Base-by-base conservation (phyloP, 2,888 invertebrate genomes). In the Julus scandinavius region DNA sequence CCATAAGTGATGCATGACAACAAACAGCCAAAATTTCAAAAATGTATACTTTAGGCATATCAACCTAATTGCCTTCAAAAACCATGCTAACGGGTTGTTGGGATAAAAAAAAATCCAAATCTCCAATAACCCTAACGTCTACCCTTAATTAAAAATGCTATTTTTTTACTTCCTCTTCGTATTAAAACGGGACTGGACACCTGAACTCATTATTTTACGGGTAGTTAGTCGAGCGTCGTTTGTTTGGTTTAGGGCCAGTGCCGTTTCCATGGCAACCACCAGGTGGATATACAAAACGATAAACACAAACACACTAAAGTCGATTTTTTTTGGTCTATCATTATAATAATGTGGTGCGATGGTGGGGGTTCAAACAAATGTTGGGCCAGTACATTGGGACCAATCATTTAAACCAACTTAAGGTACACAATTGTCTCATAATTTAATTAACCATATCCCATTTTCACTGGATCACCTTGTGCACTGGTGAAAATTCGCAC, bases 231-330 rank as follows among this genome's bases (percentile, higher is more conserved):
- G 15, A 58, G 58, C 58, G 58, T 58, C 58, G 11, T 58, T 58
- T 58, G 58, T 58, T 58, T 58, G 58, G 58, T 58, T 58, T 58
- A 58, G 58, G 58, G 58, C 58, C 58, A 58, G 7, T 58, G 58
- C 58, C 58, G 58, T 58, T 58, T 1, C 58, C 58, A 58, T 58
- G 58, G 15, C 58, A 58, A 58, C 58, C 58, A 15, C 15, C 58
- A 58, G 58, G 15, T 58, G 58, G 4, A 15, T 11, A 15, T 15
- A 11, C 15, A 58, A 58, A 11, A 1, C 29, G 29, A n/a, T 54
- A 54, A 58, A 11, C 58, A 11, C 15, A 58, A 58, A 58, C 58
- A 17, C 11, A 13, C 58, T 3, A 58, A 58, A 58, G 58, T 58
- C 58, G 58, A 58, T 58, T 58, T 58, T 58, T 58, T 11, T 58